phyloP scores from a whole-genome alignment of 2,113 vertebrate genomes.

The Bufo bufo region DNA sequence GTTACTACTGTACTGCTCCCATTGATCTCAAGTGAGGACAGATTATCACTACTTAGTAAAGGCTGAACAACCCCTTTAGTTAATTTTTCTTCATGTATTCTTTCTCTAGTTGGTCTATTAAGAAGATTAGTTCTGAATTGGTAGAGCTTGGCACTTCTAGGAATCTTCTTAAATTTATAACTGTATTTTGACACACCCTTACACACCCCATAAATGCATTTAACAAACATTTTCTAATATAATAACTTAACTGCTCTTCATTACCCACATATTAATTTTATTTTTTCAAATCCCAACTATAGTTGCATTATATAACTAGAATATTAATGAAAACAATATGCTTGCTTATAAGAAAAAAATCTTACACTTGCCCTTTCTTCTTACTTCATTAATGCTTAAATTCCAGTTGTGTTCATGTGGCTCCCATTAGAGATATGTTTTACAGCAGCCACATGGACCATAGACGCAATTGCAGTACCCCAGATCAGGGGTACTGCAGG shows the following conservation, averaged over 20 bases:
- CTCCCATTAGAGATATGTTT: not conserved
- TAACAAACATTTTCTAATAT: conserved; percentile 5
- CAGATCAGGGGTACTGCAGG: no score
- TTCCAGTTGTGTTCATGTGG: not conserved
- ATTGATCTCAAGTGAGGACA: no score
- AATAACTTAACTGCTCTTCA: not conserved
- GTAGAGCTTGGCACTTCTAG: not conserved
- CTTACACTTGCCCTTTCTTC: not conserved
- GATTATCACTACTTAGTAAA: no score
- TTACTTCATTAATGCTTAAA: not conserved
- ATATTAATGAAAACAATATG: conserved; percentile 21
- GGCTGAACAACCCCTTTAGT: not conserved
- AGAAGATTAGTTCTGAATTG: not conserved
- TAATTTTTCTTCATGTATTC: not conserved
- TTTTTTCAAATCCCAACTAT: not conserved
- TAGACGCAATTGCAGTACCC: no score
- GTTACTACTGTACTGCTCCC: no score
- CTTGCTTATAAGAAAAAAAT: no score
- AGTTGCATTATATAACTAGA: not conserved
- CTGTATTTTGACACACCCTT: conserved; percentile 5
- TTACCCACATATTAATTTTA: not conserved
- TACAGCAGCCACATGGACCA: no score
- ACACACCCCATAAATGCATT: conserved; percentile 23
- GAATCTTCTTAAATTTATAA: not conserved
- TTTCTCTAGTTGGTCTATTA: not conserved